Percentiles rank a stretch among this genome's conserved stretches.
Evolutionary conservation across 64 coral and sea anemone genomes (phyloP).

Genomic region (Actinia tenebrosa): DNA sequence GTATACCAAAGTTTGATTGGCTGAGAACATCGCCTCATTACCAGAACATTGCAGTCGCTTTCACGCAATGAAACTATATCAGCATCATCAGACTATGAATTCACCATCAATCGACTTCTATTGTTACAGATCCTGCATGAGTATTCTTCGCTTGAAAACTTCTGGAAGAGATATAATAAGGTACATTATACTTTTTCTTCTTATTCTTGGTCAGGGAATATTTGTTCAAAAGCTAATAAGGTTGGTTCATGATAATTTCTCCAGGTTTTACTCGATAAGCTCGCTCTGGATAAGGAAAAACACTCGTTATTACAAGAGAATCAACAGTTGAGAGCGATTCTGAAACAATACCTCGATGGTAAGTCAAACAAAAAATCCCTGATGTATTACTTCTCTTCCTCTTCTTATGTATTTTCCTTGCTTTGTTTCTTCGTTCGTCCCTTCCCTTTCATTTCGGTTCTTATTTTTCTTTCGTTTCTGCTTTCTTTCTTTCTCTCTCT

Average conservation of each 20-base stretch:
- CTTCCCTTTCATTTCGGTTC: too few relatives aligned
- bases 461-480: too few relatives aligned
- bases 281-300: slow-evolving; percentile 97
- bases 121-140: slow-evolving; percentile 76
- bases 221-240: not conserved
- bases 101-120: not conserved
- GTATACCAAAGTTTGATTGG: too few relatives aligned
- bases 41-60: too few relatives aligned
- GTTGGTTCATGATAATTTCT: not conserved
- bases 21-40: too few relatives aligned
- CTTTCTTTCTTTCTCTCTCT: too few relatives aligned
- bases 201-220: too few relatives aligned
- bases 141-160: slow-evolving; percentile 94
- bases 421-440: too few relatives aligned
- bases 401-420: not conserved
- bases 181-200: slow-evolving; percentile 16
- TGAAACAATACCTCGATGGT: slow-evolving; percentile 99
- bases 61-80: too few relatives aligned
- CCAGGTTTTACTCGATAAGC: slow-evolving; percentile 92
- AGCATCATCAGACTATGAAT: too few relatives aligned
- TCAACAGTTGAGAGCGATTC: slow-evolving; percentile 88
- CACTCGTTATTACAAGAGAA: slow-evolving; percentile 91
- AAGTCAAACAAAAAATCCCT: slow-evolving; percentile 2
- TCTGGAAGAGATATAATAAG: slow-evolving; percentile 99
- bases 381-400: too few relatives aligned